Percentiles rank a stretch among this genome's conserved stretches.
Conservation (phyloP, 2,888 invertebrate genomes). For the Pseudococcus longispinus region DNA sequence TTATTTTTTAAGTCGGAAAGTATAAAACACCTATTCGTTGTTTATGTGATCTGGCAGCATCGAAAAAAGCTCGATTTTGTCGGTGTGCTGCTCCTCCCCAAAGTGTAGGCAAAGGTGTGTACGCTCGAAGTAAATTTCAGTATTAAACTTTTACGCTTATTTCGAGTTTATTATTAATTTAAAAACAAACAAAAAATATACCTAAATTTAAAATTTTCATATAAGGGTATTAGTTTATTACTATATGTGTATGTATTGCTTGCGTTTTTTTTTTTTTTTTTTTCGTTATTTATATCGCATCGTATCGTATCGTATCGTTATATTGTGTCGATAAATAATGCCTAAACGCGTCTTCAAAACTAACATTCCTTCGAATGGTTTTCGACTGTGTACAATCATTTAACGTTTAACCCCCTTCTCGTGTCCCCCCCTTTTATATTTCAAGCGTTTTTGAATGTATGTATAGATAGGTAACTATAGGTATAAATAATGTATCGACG, state of each 20-base stretch:
- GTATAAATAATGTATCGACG: neutral
- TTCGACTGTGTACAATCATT: slow-evolving; percentile 39
- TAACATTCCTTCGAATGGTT: slow-evolving; percentile 31
- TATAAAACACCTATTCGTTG: neutral
- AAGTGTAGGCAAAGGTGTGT: neutral
- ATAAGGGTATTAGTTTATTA: neutral
- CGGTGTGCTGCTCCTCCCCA: neutral
- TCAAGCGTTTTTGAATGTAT: neutral
- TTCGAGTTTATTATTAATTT: slow-evolving; percentile 28
- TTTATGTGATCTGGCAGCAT: neutral
- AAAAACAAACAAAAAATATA: neutral
- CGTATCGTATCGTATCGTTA: neutral
- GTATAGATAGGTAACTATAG: neutral
- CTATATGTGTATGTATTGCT: neutral
- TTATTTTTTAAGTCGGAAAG: neutral
- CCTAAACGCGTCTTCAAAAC: slow-evolving; percentile 35
- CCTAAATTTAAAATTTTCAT: neutral
- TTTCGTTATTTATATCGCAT: neutral
- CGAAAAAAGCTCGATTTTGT: neutral
- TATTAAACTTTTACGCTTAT: slow-evolving; percentile 43
- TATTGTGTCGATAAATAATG: neutral
- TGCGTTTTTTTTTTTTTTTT: neutral
- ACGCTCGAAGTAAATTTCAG: slow-evolving; percentile 43
- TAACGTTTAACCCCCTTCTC: slow-evolving; percentile 28
- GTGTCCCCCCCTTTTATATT: neutral